Evolutionary conservation across 1,140 invertebrate species (phyloP).

Genomic region (Oscheius sp.): DNA sequence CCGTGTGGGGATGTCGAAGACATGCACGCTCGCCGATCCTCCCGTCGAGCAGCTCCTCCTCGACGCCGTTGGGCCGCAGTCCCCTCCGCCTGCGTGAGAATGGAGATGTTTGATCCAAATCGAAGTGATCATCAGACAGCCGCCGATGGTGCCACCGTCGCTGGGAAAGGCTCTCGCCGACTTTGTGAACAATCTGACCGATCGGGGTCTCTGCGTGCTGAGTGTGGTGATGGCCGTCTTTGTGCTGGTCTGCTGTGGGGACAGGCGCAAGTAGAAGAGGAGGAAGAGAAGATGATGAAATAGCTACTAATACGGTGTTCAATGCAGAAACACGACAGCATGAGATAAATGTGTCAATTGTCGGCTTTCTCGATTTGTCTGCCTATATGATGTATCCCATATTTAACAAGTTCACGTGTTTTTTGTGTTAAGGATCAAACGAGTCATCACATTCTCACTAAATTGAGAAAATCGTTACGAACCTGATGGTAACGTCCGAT

Average conservation of each 20-base stretch:
- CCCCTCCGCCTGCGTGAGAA: too few species aligned
- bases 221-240: slow-evolving; percentile 6
- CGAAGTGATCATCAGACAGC: slow-evolving; percentile 6
- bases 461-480: background rate
- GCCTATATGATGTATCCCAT: too few species aligned
- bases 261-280: background rate
- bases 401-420: too few species aligned
- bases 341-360: too few species aligned
- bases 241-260: slow-evolving; percentile 3
- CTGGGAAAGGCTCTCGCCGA: slow-evolving; percentile 13
- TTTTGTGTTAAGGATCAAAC: too few species aligned
- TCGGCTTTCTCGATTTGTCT: too few species aligned
- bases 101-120: too few species aligned
- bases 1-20: slow-evolving; percentile 17
- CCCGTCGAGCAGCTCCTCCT: slow-evolving; percentile 42
- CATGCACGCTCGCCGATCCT: slow-evolving; percentile 21
- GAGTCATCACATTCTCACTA: too few species aligned
- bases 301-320: too few species aligned
- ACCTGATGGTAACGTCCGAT: slow-evolving; percentile 95
- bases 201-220: background rate
- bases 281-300: too few species aligned
- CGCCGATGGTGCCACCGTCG: background rate
- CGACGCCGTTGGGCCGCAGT: slow-evolving; percentile 32
- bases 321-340: too few species aligned
- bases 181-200: slow-evolving; percentile 15